These are phyloP conservation scores for Cebuella pygmaea DNA, from an alignment of 2,797 vertebrate genomes.

Conservation along the genomic window DNA sequence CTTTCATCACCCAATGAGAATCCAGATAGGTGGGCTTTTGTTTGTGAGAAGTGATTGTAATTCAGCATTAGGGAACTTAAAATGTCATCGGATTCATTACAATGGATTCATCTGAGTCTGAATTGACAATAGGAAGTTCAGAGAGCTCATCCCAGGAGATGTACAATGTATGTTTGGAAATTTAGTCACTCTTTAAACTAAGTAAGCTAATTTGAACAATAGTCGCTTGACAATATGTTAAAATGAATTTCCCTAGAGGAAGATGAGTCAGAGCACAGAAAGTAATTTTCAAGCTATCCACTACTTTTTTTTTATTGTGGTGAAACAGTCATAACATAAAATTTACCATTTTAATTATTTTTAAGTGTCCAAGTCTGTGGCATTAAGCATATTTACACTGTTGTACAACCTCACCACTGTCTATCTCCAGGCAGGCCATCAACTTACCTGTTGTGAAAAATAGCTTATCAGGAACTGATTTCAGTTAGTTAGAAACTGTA, in stretches of 20 bases:
- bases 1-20: background rate
- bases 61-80: background rate
- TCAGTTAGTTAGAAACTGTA: background rate
- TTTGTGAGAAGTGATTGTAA: background rate
- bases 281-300: background rate
- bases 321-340: background rate
- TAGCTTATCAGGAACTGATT: conserved; percentile 9
- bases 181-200: conserved; percentile 5
- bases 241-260: conserved; percentile 4
- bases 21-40: conserved; percentile 6
- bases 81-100: background rate
- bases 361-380: background rate
- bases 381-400: background rate
- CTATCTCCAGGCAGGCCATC: background rate
- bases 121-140: background rate
- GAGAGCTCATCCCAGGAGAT: background rate
- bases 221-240: background rate
- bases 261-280: background rate
- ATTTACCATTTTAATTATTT: background rate
- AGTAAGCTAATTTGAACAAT: conserved; percentile 38
- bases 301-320: background rate
- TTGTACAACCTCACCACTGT: too few species aligned
- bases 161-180: background rate
- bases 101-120: background rate
- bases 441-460: background rate